Evolutionary conservation across 2,797 vertebrate species (phyloP), one percentile per base, ranked within the genome.

Genomic region (Lithobates pipiens): DNA sequence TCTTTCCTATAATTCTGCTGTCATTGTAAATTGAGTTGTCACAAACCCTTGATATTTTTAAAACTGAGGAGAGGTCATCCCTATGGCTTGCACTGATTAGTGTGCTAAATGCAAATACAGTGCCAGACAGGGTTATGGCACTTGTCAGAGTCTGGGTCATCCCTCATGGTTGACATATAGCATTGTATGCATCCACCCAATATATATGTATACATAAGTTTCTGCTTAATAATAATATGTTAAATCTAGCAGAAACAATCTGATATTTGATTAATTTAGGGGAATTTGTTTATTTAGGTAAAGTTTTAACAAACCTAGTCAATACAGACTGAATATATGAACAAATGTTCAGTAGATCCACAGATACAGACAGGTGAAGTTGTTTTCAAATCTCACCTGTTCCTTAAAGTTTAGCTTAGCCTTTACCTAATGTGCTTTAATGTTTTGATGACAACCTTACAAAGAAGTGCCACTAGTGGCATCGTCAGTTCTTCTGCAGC

Each of bases 21-120:
- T 25, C 29, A 77, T 65, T 42, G 76, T 25, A 63, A 77, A 77
- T 77, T 77, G 75, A 63, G 75, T 63, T 77, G 75, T 77, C 75
- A 77, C 57, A 77, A 77, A 63, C 2, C 36, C 76, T 65, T 77
- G 57, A 77, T 65, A 77, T 65, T 39, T 77, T 7, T 65, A 42
- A 39, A 65, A n/a, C 39, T 61, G 61, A 25, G 61, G 57, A 25
- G 23, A 15, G 18, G 76, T 75, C 46, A 54, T 50, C 73, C 44
- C 36, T 32, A 29, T 23, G 27, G 44, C 44, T 75, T 50, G n/a
- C 36, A 50, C 73, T 75, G 44, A 54, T 50, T 72, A 72, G 29
- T 72, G 70, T 74, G 34, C n/a, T n/a, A 67, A 67, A 67, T 50
- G 44, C 44, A 75, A 32, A 75, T 75, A 23, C 16, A 25, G 27